phyloP scores from a whole-genome alignment of 1,140 invertebrate species.

The Drosophila setifemur region DNA sequence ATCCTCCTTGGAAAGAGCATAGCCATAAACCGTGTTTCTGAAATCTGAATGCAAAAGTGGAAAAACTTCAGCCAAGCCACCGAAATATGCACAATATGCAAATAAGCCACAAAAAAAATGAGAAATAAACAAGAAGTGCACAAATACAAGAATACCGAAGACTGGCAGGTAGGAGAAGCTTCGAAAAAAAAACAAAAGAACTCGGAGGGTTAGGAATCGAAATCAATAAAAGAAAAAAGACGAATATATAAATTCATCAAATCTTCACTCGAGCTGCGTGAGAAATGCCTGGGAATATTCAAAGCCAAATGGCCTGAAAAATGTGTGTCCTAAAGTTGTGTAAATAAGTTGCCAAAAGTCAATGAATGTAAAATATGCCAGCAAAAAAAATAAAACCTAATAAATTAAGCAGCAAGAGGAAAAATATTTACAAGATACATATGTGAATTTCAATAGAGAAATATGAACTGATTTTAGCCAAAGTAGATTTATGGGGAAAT shows the following conservation, averaged over 20 bases:
- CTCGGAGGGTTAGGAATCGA: conserved; percentile 11
- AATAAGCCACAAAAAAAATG: conserved; percentile 31
- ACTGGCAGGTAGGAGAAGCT: conserved; percentile 28
- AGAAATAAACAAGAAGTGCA: conserved; percentile 44
- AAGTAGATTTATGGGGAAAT: no score
- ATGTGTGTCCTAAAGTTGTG: background rate
- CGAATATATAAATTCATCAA: conserved; percentile 50
- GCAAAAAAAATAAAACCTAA: background rate
- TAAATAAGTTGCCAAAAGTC: conserved; percentile 2
- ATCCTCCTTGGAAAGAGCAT: conserved; percentile 1
- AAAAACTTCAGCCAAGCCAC: conserved; percentile 54
- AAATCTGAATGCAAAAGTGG: conserved; percentile 59
- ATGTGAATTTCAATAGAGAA: no score
- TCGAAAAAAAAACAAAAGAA: background rate
- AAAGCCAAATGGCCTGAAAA: conserved; percentile 3
- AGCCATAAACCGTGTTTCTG: conserved; percentile 19
- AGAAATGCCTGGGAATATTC: conserved; percentile 33
- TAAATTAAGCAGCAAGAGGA: no score
- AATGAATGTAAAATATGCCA: background rate
- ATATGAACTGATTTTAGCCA: no score
- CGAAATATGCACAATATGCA: conserved; percentile 70
- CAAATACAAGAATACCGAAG: conserved; percentile 34
- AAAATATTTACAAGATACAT: no score
- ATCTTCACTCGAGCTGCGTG: conserved; percentile 45
- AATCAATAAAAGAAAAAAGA: conserved; percentile 55